Conservation (phyloP, 2,113 vertebrate species). For the Fulica atra region DNA sequence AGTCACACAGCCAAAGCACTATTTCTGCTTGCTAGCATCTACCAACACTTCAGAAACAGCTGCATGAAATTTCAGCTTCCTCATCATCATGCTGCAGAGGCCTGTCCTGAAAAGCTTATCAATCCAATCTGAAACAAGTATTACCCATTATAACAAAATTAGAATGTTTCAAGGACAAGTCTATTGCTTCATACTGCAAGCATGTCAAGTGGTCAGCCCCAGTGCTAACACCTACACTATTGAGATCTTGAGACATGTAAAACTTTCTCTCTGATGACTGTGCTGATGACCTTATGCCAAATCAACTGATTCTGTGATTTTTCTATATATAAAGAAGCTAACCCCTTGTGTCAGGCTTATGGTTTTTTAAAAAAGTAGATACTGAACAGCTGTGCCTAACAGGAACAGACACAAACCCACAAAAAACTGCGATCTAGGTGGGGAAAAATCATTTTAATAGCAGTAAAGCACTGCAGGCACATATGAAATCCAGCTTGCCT, state of each 20-base stretch:
- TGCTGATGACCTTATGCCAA: neutral
- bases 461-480: neutral
- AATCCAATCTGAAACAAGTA: neutral
- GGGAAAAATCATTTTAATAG: neutral
- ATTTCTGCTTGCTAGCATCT: neutral
- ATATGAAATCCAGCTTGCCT: neutral
- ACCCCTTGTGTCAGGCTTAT: neutral
- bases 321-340: neutral
- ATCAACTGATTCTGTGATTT: neutral
- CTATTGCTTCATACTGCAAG: neutral
- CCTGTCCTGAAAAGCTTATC: neutral
- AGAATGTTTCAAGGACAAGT: neutral
- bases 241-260: neutral
- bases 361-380: neutral
- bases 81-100: neutral
- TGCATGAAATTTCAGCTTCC: neutral
- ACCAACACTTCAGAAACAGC: neutral
- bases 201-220: neutral
- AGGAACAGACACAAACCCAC: neutral
- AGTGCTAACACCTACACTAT: neutral
- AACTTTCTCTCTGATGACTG: neutral
- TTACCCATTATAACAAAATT: neutral
- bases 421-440: neutral
- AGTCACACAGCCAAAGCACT: neutral
- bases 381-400: neutral